Evolutionary conservation across 2,888 invertebrate genomes (phyloP).

Genomic region (Eristalinus aeneus): DNA sequence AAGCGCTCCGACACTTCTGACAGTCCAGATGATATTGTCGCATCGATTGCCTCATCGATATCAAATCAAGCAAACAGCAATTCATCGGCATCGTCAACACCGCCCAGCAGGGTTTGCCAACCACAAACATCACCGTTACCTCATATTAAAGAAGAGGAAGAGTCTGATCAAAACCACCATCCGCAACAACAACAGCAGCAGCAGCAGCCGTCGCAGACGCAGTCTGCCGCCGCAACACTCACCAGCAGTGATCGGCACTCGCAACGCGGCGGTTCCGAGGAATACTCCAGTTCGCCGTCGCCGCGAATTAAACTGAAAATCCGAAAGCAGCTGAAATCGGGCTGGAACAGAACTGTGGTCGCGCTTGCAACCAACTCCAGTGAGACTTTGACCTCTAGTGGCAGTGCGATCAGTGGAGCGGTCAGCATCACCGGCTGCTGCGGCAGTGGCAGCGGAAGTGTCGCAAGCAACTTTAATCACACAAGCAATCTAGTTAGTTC

Average conservation of each 20-base stretch:
- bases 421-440: slow-evolving; percentile 74
- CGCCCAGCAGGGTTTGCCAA: slow-evolving; percentile 80
- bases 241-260: slow-evolving; percentile 78
- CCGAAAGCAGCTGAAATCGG: slow-evolving; percentile 79
- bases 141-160: slow-evolving; percentile 92
- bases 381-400: slow-evolving; percentile 77
- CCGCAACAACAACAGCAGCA: slow-evolving; percentile 80
- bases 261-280: slow-evolving; percentile 70
- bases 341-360: slow-evolving; percentile 79
- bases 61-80: slow-evolving; percentile 65
- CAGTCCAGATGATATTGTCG: slow-evolving; percentile 74
- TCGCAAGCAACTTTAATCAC: slow-evolving; percentile 73
- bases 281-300: slow-evolving; percentile 78
- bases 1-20: slow-evolving; percentile 76
- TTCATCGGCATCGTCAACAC: slow-evolving; percentile 76
- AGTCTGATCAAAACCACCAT: slow-evolving; percentile 82
- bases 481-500: slow-evolving; percentile 72
- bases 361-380: slow-evolving; percentile 78
- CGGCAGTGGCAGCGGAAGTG: slow-evolving; percentile 75
- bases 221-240: slow-evolving; percentile 72
- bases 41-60: slow-evolving; percentile 67
- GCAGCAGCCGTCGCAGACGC: slow-evolving; percentile 79
- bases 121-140: slow-evolving; percentile 88
- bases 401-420: slow-evolving; percentile 75
- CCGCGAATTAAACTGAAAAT: slow-evolving; percentile 80